These are phyloP conservation scores for Leptobrachium leishanense DNA, from an alignment of 2,113 vertebrate species.

Conservation along the genomic window DNA sequence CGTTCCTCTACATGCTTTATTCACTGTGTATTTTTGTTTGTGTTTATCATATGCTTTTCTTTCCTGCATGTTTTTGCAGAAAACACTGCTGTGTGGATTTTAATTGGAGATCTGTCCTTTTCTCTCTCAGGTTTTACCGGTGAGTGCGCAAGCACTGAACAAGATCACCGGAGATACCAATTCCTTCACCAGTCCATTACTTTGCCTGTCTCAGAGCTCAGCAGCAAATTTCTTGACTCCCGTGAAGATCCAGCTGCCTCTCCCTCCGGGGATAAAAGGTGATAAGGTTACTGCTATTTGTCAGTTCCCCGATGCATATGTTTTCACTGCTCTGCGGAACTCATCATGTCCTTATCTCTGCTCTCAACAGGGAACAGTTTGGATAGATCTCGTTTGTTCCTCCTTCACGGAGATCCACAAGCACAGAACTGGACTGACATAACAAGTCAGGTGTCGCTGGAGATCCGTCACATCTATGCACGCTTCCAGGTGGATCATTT, in stretches of 20 bases:
- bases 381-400: slow-evolving; percentile 74
- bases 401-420: slow-evolving; percentile 79
- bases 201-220: slow-evolving; percentile 83
- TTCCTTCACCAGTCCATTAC: slow-evolving; percentile 75
- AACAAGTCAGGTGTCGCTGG: slow-evolving; percentile 80
- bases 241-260: slow-evolving; percentile 87
- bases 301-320: too few species aligned
- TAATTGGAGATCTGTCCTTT: neutral
- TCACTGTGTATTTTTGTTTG: too few species aligned
- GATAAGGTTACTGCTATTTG: slow-evolving; percentile 34
- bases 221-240: slow-evolving; percentile 77
- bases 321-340: too few species aligned
- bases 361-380: slow-evolving; percentile 75
- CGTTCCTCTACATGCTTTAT: too few species aligned
- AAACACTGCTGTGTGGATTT: neutral
- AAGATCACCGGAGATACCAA: slow-evolving; percentile 65
- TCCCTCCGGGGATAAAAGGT: slow-evolving; percentile 87
- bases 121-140: slow-evolving; percentile 74
- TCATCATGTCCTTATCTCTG: neutral
- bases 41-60: neutral
- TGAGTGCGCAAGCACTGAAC: slow-evolving; percentile 70
- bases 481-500: slow-evolving; percentile 90
- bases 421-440: slow-evolving; percentile 87
- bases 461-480: slow-evolving; percentile 84
- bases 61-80: neutral